Base-by-base conservation (phyloP, 2,888 invertebrate species). In the Himalopsyche tibetana region DNA sequence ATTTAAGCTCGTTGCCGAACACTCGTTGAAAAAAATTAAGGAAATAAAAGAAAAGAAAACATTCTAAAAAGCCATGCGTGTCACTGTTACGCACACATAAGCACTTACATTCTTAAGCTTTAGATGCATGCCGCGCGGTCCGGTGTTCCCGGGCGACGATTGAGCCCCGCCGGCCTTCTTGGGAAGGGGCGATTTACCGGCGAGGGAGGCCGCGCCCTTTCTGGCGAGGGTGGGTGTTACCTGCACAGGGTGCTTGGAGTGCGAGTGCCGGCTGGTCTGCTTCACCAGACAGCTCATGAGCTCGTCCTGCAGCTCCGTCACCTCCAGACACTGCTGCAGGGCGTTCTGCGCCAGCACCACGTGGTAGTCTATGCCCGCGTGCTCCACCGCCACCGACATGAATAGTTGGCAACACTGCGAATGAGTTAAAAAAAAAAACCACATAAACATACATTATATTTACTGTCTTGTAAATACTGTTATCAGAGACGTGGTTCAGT, bases 331-430 rank as follows among this genome's bases (percentile, higher is more conserved):
- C 91, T 97, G 97, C 91, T 97, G 97, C 86, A 99, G 94, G 55
- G 99, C 98, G 92, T 98, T 98, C 94, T 99, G 99, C 19, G 99
- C 99, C 88, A 99, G 94, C 87, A 98, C 98, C 90, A 99, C 98
- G 93, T 99, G 99, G 93, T 99, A 98, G 93, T 99, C 99, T 90
- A 99, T 97, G 90, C 98, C 98, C 84, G 98, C 97, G 90, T 97
- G 97, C 92, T 99, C 98, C 89, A 99, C 97, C 80, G 97, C 96
- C 89, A 99, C 98, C 4, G 98, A 98, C 95, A 98, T 98, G 93
- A 99, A 99, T 89, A 99, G 94, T 91, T 99, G 98, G 89, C 98
- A 96, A 91, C 98, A 98, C 97, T 98, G 93, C 12, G 55, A 82
- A 19, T 51, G 15, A 51, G 51, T 15, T 51, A 51, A 51, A 51